phyloP scores from a whole-genome alignment of 1,140 invertebrate species.

The Globodera ellingtonae region DNA sequence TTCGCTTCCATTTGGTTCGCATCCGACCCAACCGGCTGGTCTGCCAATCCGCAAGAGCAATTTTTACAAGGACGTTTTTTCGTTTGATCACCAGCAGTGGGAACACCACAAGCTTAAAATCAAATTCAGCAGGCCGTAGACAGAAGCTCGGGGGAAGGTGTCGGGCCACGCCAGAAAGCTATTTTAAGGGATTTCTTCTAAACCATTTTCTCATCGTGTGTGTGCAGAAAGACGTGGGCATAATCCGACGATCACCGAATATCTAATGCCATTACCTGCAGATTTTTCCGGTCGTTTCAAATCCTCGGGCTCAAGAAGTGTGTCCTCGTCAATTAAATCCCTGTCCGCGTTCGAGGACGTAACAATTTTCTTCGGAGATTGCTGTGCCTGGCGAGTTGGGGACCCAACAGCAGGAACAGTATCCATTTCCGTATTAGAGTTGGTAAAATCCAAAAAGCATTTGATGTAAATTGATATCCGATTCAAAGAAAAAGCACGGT shows the following conservation, averaged over 20 bases:
- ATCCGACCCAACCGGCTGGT: slow-evolving; percentile 67
- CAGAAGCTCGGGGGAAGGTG: not conserved
- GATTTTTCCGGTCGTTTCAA: slow-evolving; percentile 42
- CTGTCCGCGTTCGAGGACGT: slow-evolving; percentile 27
- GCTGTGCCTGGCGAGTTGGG: no score
- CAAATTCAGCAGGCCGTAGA: not conserved
- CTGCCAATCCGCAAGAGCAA: slow-evolving; percentile 90
- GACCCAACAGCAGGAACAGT: no score
- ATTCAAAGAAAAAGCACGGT: no score
- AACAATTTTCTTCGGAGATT: no score
- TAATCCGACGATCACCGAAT: slow-evolving; percentile 9
- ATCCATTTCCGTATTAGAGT: no score
- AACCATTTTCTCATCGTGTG: not conserved
- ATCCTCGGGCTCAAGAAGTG: slow-evolving; percentile 44
- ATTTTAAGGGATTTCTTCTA: not conserved
- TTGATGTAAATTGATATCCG: no score
- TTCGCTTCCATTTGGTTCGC: slow-evolving; percentile 71
- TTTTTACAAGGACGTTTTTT: slow-evolving; percentile 96
- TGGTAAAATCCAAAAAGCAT: no score
- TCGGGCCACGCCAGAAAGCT: not conserved
- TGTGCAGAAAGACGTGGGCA: not conserved
- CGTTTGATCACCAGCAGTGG: slow-evolving; percentile 35
- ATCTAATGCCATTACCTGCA: slow-evolving; percentile 2
- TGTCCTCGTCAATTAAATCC: slow-evolving; percentile 47
- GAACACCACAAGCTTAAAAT: slow-evolving; percentile 46